Evolutionary conservation across 2,113 vertebrate species (phyloP).

Genomic region (Tupaia chinensis): DNA sequence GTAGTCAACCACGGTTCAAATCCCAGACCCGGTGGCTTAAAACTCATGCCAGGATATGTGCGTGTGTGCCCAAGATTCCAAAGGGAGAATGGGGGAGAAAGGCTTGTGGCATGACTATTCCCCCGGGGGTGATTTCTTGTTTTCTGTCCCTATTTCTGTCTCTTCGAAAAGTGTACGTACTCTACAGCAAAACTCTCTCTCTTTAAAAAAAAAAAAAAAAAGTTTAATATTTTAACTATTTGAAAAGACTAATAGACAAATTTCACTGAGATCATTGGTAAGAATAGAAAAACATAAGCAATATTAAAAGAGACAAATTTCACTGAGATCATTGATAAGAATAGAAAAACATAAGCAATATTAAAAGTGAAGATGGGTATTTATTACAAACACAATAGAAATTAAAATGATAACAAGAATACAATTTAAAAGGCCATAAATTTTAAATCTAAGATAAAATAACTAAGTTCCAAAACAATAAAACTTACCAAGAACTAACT

Average conservation of each 20-base stretch:
- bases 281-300: background rate
- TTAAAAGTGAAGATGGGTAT: background rate
- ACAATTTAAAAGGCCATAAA: background rate
- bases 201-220: too few species aligned
- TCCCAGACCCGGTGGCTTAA: too few species aligned
- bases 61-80: too few species aligned
- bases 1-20: too few species aligned
- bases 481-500: background rate
- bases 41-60: too few species aligned
- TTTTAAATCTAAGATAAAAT: background rate
- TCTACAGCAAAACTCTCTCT: too few species aligned
- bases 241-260: background rate
- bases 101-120: too few species aligned
- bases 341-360: background rate
- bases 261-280: background rate
- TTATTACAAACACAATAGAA: background rate
- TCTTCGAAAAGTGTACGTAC: too few species aligned
- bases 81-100: too few species aligned
- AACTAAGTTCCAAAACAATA: background rate
- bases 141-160: too few species aligned
- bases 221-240: background rate
- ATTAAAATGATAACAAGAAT: background rate
- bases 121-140: too few species aligned
- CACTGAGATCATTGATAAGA: background rate
- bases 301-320: background rate